Evolutionary conservation across 2,888 invertebrate genomes (phyloP).

Genomic region (Mesorhabditis spiculigera): DNA sequence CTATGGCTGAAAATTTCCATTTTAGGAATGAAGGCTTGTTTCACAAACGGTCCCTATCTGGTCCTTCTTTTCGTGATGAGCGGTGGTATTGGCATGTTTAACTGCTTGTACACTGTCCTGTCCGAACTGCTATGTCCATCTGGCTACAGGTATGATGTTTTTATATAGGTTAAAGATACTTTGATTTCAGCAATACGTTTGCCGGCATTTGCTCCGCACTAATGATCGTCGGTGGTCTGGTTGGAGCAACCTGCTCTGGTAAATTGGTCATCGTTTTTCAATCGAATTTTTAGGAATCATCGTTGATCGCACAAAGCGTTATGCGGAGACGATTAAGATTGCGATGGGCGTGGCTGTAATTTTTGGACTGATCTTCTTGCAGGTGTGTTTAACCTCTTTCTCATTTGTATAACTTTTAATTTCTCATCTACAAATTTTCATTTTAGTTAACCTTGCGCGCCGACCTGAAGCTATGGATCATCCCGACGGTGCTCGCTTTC

Average conservation of each 20-base stretch:
- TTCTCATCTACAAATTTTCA: not conserved
- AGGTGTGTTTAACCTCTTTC: conserved; percentile 21
- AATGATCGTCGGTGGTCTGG: conserved; percentile 61
- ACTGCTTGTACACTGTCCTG: conserved; percentile 58
- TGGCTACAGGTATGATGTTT: not conserved
- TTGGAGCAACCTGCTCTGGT: conserved; percentile 51
- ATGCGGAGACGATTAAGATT: conserved; percentile 63
- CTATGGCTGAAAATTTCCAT: not conserved
- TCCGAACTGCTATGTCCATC: conserved; percentile 24
- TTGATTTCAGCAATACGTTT: conserved; percentile 62
- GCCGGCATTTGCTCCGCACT: conserved; percentile 55
- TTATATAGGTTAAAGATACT: conserved; percentile 10
- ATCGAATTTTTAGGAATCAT: conserved; percentile 47
- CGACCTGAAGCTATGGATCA: conserved; percentile 46
- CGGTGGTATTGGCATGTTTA: conserved; percentile 59
- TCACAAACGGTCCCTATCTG: conserved; percentile 47
- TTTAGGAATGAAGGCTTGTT: conserved; percentile 43
- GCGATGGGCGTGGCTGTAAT: conserved; percentile 52
- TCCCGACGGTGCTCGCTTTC: conserved; percentile 58
- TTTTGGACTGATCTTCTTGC: conserved; percentile 53
- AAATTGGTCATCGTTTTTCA: conserved; percentile 5
- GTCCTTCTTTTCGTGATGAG: conserved; percentile 55
- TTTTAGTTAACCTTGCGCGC: conserved; percentile 34
- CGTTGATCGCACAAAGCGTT: conserved; percentile 62
- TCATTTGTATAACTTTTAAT: not conserved